Percentiles rank a stretch among this genome's conserved stretches.
Evolutionary conservation across 2,888 invertebrate genomes (phyloP).

Genomic region (Chrysina gloriosa): DNA sequence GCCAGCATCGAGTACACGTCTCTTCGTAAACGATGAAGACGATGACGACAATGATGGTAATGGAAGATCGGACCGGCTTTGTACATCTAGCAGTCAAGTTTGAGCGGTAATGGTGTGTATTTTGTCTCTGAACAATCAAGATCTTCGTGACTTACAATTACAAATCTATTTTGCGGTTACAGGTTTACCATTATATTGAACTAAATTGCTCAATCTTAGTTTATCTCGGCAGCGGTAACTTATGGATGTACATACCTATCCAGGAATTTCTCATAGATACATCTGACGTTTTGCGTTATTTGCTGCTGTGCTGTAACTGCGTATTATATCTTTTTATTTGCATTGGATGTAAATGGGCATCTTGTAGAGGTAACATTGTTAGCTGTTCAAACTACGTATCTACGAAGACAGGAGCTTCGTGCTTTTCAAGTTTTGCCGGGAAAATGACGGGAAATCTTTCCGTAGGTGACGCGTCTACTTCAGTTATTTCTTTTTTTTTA

Average conservation of each 20-base stretch:
- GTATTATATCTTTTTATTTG: background rate
- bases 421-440: background rate
- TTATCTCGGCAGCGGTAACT: background rate
- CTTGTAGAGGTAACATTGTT: background rate
- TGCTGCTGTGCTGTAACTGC: background rate
- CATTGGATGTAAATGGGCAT: background rate
- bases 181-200: slow-evolving; percentile 1
- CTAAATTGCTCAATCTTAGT: slow-evolving; percentile 11
- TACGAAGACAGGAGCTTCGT: too few relatives aligned
- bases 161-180: slow-evolving; percentile 4
- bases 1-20: background rate
- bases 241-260: background rate
- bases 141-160: slow-evolving; percentile 17
- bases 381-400: background rate
- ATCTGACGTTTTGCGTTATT: too few relatives aligned
- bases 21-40: slow-evolving; percentile 15
- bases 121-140: slow-evolving; percentile 18
- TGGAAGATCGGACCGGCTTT: slow-evolving; percentile 8
- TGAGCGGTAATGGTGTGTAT: slow-evolving; percentile 14
- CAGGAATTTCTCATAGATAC: background rate
- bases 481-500: too few relatives aligned
- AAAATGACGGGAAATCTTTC: too few relatives aligned
- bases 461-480: too few relatives aligned
- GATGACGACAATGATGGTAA: background rate
- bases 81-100: slow-evolving; percentile 3